Evolutionary conservation across 2,888 invertebrate genomes (phyloP).

Genomic region (Acleris literana): DNA sequence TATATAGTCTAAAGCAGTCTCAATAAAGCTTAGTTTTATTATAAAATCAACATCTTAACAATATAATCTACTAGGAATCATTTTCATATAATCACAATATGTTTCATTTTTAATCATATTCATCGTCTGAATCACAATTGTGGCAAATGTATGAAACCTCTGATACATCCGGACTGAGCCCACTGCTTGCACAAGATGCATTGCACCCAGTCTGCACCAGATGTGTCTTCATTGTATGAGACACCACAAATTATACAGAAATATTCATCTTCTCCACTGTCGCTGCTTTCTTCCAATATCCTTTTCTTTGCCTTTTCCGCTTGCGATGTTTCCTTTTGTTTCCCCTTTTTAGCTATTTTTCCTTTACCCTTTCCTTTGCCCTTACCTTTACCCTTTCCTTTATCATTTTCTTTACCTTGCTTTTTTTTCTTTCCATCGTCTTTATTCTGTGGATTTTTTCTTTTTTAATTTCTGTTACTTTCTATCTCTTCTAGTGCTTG

Average conservation of each 20-base stretch:
- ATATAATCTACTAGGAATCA: no score
- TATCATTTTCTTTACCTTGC: slow-evolving; percentile 1
- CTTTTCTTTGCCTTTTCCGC: not conserved
- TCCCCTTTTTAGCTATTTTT: slow-evolving; percentile 6
- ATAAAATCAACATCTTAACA: no score
- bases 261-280: not conserved
- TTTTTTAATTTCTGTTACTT: not conserved
- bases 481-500: slow-evolving; percentile 16
- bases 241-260: not conserved
- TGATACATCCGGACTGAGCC: not conserved
- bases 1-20: no score
- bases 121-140: no score
- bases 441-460: not conserved
- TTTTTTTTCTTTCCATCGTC: not conserved
- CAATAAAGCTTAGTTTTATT: no score
- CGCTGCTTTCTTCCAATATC: no score
- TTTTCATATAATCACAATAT: no score
- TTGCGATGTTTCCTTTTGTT: not conserved
- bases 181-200: not conserved
- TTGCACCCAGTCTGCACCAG: slow-evolving; percentile 25
- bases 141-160: no score
- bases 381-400: slow-evolving; percentile 1
- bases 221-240: slow-evolving; percentile 44
- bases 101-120: no score
- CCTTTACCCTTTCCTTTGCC: slow-evolving; percentile 8